phyloP scores from a whole-genome alignment of 2,888 invertebrate species.

The Megalurothrips usitatus region DNA sequence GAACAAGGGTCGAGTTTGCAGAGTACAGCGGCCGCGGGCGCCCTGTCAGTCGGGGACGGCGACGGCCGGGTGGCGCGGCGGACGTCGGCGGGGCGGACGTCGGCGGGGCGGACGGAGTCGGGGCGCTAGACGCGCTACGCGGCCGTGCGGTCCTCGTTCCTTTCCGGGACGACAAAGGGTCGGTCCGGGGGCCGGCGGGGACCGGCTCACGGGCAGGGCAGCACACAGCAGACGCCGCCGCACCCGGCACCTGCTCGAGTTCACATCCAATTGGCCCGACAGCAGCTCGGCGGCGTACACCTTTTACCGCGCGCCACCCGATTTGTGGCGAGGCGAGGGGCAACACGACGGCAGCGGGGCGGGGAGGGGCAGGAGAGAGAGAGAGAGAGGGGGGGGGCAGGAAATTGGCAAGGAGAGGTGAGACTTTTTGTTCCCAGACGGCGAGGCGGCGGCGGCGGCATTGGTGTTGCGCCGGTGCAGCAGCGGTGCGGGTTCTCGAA shows the following conservation, averaged over 20 bases:
- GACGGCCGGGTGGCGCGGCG: no score
- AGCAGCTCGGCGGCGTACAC: background rate
- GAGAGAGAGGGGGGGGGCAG: background rate
- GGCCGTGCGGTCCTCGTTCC: background rate
- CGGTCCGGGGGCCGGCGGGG: background rate
- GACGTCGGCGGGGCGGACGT: no score
- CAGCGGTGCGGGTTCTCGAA: no score
- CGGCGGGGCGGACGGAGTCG: no score
- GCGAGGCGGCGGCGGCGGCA: background rate
- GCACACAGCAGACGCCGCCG: background rate
- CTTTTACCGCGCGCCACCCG: background rate
- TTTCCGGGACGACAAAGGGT: constrained; percentile 3
- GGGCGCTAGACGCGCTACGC: no score
- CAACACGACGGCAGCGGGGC: background rate
- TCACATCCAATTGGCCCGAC: constrained; percentile 14
- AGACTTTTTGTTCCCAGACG: background rate
- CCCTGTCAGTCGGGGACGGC: no score
- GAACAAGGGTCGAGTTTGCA: no score
- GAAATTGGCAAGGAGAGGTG: background rate
- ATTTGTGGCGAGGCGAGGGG: background rate
- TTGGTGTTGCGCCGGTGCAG: background rate
- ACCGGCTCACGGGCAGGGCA: background rate
- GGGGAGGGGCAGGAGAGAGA: background rate
- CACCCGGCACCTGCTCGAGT: background rate
- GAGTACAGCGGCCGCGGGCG: no score